A percentile compares a stretch with the other conserved stretches of the same genome.
phyloP scores from a whole-genome alignment of 2,888 invertebrate genomes.

The Rhamnusium bicolor region DNA sequence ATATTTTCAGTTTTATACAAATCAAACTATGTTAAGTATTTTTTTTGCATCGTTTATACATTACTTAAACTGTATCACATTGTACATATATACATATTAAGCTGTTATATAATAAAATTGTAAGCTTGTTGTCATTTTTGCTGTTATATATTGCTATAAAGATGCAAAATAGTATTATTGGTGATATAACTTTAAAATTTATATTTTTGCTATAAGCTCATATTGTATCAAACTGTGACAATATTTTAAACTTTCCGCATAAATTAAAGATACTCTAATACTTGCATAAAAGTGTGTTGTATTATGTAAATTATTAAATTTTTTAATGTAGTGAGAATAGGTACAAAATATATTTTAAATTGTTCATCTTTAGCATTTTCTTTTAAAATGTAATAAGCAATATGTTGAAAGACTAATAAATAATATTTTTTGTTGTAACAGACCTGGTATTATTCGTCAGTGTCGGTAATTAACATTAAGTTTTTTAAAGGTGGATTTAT shows the following conservation, averaged over 20 bases:
- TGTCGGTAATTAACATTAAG: too few relatives aligned
- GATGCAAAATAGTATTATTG: slow-evolving; percentile 38
- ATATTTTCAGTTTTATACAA: slow-evolving; percentile 33
- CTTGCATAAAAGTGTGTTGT: not conserved
- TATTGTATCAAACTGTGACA: slow-evolving; percentile 39
- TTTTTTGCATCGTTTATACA: slow-evolving; percentile 17
- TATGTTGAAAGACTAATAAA: slow-evolving; percentile 32
- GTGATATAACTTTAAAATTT: slow-evolving; percentile 42
- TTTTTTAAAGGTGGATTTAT: too few relatives aligned
- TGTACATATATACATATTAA: slow-evolving; percentile 13
- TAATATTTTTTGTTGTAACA: not conserved
- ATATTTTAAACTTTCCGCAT: slow-evolving; percentile 34
- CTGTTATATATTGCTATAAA: slow-evolving; percentile 44
- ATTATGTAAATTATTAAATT: not conserved
- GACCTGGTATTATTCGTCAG: not conserved
- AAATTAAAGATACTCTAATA: slow-evolving; percentile 8
- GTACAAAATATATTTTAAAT: slow-evolving; percentile 22
- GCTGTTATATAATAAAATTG: slow-evolving; percentile 16
- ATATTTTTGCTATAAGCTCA: slow-evolving; percentile 54
- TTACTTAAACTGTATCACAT: not conserved
- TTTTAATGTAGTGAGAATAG: slow-evolving; percentile 5
- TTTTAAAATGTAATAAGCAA: slow-evolving; percentile 27
- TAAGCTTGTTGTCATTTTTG: slow-evolving; percentile 37
- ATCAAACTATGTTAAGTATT: slow-evolving; percentile 29
- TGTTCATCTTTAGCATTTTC: slow-evolving; percentile 10